A percentile compares a stretch with the other conserved stretches of the same genome.
phyloP scores from a whole-genome alignment of 37 sponge, comb jelly and placozoan species.

The Bolinopsis microptera region DNA sequence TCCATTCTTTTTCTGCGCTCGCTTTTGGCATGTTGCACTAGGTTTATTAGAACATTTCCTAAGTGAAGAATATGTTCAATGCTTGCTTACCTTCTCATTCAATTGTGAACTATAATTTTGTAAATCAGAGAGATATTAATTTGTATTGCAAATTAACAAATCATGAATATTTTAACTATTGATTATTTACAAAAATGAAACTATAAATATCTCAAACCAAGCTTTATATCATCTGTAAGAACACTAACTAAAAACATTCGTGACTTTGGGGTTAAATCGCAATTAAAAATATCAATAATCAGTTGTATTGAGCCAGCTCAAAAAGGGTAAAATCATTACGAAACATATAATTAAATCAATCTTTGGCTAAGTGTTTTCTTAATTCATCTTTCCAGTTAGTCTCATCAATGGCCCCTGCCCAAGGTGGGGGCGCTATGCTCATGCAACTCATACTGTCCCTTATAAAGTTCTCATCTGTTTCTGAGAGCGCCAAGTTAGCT shows the following conservation, averaged over 20 bases:
- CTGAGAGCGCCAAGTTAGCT: neutral
- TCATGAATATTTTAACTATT: too few species aligned
- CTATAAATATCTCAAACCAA: too few species aligned
- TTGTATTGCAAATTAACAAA: too few species aligned
- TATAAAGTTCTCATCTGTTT: conserved; percentile 17
- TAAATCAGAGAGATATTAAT: too few species aligned
- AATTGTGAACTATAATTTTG: too few species aligned
- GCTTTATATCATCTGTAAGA: too few species aligned
- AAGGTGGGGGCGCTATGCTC: conserved; percentile 38
- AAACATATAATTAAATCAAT: neutral
- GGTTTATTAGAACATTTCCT: neutral
- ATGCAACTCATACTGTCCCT: conserved; percentile 25
- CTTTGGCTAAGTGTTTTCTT: conserved; percentile 11
- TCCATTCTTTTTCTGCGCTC: conserved; percentile 39
- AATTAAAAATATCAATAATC: too few species aligned
- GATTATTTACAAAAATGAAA: too few species aligned
- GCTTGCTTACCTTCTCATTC: too few species aligned
- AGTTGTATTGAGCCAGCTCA: neutral
- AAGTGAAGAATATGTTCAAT: too few species aligned
- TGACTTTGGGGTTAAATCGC: too few species aligned
- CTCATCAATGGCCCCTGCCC: neutral
- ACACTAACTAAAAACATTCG: too few species aligned
- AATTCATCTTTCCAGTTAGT: conserved; percentile 42
- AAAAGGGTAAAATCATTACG: neutral
- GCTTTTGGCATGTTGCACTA: neutral